Evolutionary conservation across 2,113 vertebrate genomes (phyloP), one percentile per base, ranked within the genome.

Genomic region (Melanerpes formicivorus): DNA sequence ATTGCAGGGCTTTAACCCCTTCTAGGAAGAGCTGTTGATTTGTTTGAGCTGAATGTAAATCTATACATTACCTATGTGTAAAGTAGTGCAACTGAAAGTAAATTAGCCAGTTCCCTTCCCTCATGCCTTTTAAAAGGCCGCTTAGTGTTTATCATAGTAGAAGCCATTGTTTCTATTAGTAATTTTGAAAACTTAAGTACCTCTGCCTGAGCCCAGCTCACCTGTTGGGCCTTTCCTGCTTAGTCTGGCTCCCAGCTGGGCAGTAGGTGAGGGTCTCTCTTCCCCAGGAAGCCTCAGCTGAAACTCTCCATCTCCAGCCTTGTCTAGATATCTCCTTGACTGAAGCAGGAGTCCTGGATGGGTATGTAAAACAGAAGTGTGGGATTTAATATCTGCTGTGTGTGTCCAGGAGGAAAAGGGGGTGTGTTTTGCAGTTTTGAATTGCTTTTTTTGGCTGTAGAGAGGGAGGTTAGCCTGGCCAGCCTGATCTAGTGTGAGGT

Each of bases 1-100:
- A 8, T 66, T 81, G 55, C 29, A 82, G 32, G 58, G 16, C n/a
- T 78, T 95, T 96, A 95, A 93, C 90, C 69, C 71, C 48, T 85
- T 18, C 75, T 86, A 89, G 48, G 75, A 70, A 73, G 64, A 82
- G 81, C 23, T 59, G 64, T 77, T 87, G 71, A 46, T 87, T 93
- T 95, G 65, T 44, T 48, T 42, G 42, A 71, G 75, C 80, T 84
- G 73, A 54, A 72, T 50, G 4, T 75, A 67, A 80, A 93, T 87
- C 42, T 73, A 69, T 89, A 55, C 12, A 8, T 48, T 92, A 85
- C 56, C 63, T 83, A 11, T 14, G 37, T 90, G 46, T 69, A 93
- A 95, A 90, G 91, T 75, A 90, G 65, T 77, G 83, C 23, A 73
- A 80, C 70, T 63, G 10, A 77, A 75, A 87, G 62, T 87, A 89